Percentiles rank a stretch among this genome's conserved stretches.
Evolutionary conservation across 1,140 invertebrate species (phyloP).

Genomic region (Drosophila kurseongensis): DNA sequence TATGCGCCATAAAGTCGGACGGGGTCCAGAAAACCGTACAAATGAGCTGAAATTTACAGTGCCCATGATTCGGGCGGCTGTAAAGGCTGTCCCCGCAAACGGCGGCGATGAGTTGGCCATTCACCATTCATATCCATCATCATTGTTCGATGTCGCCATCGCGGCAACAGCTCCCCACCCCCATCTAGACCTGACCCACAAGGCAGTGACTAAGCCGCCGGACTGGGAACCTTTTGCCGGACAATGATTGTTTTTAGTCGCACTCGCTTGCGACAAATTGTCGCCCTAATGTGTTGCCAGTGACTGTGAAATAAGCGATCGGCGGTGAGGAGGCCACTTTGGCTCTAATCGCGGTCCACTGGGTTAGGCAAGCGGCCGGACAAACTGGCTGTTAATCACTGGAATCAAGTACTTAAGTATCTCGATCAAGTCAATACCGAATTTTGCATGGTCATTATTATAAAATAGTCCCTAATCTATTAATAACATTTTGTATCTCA

Average conservation of each 20-base stretch:
- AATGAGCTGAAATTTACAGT: slow-evolving; percentile 66
- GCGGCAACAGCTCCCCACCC: slow-evolving; percentile 16
- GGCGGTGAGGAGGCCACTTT: slow-evolving; percentile 29
- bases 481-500: too few relatives aligned
- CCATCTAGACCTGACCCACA: slow-evolving; percentile 27
- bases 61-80: slow-evolving; percentile 57
- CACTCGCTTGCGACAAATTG: slow-evolving; percentile 49
- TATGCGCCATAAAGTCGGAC: slow-evolving; percentile 68
- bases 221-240: slow-evolving; percentile 31
- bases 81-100: slow-evolving; percentile 12
- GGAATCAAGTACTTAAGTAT: slow-evolving; percentile 2
- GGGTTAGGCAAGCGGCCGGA: slow-evolving; percentile 4
- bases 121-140: slow-evolving; percentile 59
- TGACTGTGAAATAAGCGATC: slow-evolving; percentile 56
- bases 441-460: not conserved
- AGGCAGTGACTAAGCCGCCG: slow-evolving; percentile 30
- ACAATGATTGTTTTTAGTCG: slow-evolving; percentile 50
- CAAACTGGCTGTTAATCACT: slow-evolving; percentile 13
- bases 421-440: slow-evolving; percentile 11
- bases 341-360: slow-evolving; percentile 35
- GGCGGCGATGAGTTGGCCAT: slow-evolving; percentile 51
- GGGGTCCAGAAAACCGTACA: slow-evolving; percentile 35
- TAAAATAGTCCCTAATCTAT: too few relatives aligned
- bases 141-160: slow-evolving; percentile 25
- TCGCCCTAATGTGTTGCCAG: slow-evolving; percentile 56